Evolutionary conservation across 2,888 invertebrate genomes (phyloP).

Genomic region (Yponomeuta sedellus): DNA sequence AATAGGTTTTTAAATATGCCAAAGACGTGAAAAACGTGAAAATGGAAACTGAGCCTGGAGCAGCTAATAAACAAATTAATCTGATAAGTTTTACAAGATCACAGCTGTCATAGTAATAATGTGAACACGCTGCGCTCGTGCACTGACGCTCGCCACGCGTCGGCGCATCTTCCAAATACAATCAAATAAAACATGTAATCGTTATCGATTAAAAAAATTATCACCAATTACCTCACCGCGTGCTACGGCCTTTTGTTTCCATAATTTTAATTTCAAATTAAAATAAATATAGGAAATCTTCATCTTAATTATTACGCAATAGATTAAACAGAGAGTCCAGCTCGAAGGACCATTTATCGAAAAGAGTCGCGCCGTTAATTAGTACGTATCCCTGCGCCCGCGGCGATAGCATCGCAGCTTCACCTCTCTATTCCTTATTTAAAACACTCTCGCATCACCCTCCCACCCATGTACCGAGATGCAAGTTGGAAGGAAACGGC

Average conservation of each 20-base stretch:
- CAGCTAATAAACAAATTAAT: neutral
- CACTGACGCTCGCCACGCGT: neutral
- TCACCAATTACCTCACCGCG: slow-evolving; percentile 54
- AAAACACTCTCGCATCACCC: slow-evolving; percentile 30
- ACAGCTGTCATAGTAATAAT: neutral
- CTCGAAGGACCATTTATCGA: slow-evolving; percentile 36
- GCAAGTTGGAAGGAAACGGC: slow-evolving; percentile 37
- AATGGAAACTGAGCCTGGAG: neutral
- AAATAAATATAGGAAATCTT: slow-evolving; percentile 32
- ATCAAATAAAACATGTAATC: slow-evolving; percentile 23
- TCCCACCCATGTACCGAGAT: slow-evolving; percentile 26
- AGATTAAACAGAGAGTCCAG: slow-evolving; percentile 30
- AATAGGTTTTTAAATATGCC: no score
- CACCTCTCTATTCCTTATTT: slow-evolving; percentile 61
- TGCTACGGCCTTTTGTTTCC: slow-evolving; percentile 42
- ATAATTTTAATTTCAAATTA: slow-evolving; percentile 24
- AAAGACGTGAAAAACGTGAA: no score
- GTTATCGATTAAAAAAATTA: slow-evolving; percentile 60
- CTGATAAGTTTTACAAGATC: neutral
- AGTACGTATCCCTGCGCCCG: slow-evolving; percentile 59
- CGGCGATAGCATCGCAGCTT: slow-evolving; percentile 59
- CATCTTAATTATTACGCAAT: slow-evolving; percentile 54
- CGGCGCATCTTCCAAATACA: slow-evolving; percentile 3
- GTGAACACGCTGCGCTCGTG: neutral
- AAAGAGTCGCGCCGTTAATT: slow-evolving; percentile 55